phyloP scores from a whole-genome alignment of 1,140 invertebrate genomes.

The Galleria mellonella region DNA sequence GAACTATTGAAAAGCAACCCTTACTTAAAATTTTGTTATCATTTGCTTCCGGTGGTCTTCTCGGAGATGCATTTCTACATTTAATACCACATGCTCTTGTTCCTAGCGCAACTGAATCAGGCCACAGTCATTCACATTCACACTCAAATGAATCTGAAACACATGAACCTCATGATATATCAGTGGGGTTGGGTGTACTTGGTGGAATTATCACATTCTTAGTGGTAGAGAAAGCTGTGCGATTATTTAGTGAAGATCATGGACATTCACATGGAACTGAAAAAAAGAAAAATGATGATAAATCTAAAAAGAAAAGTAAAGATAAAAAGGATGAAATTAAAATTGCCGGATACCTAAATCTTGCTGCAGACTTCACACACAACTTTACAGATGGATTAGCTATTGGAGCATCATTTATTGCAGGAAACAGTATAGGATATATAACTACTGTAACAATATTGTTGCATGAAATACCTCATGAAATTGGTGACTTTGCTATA shows the following conservation, averaged over 20 bases:
- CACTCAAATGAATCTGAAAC: constrained; percentile 68
- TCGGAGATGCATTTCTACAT: constrained; percentile 97
- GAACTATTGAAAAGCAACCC: constrained; percentile 87
- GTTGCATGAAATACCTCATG: constrained; percentile 97
- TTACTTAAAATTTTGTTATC: constrained; percentile 92
- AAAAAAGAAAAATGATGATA: constrained; percentile 63
- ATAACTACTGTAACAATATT: constrained; percentile 96
- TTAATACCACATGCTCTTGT: constrained; percentile 95
- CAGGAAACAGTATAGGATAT: constrained; percentile 86
- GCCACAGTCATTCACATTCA: constrained; percentile 76
- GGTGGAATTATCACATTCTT: constrained; percentile 94
- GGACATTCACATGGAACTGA: constrained; percentile 71
- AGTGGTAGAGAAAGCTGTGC: constrained; percentile 93
- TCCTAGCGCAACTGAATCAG: constrained; percentile 62
- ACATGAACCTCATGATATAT: constrained; percentile 82
- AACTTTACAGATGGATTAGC: constrained; percentile 98
- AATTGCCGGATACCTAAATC: constrained; percentile 94
- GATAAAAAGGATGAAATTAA: constrained; percentile 82
- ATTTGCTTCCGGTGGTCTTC: constrained; percentile 95
- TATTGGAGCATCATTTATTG: constrained; percentile 97
- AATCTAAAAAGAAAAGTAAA: constrained; percentile 61
- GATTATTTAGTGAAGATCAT: constrained; percentile 90
- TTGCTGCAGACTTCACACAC: constrained; percentile 96
- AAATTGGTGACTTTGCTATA: constrained; percentile 99
- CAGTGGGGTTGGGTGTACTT: constrained; percentile 92